Conservation (phyloP, 2,888 invertebrate species). For the Caenorhabditis afra region DNA sequence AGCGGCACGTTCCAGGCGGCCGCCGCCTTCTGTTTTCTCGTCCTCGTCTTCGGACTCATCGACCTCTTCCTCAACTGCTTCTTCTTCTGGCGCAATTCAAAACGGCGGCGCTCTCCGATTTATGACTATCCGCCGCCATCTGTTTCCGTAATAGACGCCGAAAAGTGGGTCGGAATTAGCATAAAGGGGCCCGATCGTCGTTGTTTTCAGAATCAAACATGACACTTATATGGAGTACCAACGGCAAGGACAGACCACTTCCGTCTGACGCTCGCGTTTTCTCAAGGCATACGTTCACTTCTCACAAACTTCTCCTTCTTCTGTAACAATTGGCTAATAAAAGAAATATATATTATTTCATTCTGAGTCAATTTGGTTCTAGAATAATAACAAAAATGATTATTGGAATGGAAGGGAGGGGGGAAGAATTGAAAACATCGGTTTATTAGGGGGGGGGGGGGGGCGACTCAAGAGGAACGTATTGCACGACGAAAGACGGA, state of each 20-base stretch:
- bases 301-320: conserved; percentile 9
- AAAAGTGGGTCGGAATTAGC: conserved; percentile 51
- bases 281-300: neutral
- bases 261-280: conserved; percentile 23
- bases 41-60: conserved; percentile 45
- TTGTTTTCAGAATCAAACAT: conserved; percentile 50
- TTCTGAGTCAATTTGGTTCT: neutral
- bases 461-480: conserved; percentile 2
- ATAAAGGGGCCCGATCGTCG: conserved; percentile 6
- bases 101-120: conserved; percentile 38
- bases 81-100: conserved; percentile 46
- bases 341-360: too few relatives aligned
- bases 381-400: too few relatives aligned
- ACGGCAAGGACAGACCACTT: conserved; percentile 57
- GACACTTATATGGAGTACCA: conserved; percentile 59
- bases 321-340: neutral
- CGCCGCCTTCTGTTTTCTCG: conserved; percentile 51
- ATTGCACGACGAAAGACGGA: conserved; percentile 44
- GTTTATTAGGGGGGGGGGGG: conserved; percentile 11
- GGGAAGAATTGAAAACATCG: conserved; percentile 12
- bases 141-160: conserved; percentile 42
- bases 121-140: conserved; percentile 59
- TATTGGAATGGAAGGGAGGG: too few relatives aligned
- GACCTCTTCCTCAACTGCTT: conserved; percentile 49
- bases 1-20: conserved; percentile 53